Evolutionary conservation across 2,113 vertebrate genomes (phyloP).

Genomic region (Phoenicopterus ruber): DNA sequence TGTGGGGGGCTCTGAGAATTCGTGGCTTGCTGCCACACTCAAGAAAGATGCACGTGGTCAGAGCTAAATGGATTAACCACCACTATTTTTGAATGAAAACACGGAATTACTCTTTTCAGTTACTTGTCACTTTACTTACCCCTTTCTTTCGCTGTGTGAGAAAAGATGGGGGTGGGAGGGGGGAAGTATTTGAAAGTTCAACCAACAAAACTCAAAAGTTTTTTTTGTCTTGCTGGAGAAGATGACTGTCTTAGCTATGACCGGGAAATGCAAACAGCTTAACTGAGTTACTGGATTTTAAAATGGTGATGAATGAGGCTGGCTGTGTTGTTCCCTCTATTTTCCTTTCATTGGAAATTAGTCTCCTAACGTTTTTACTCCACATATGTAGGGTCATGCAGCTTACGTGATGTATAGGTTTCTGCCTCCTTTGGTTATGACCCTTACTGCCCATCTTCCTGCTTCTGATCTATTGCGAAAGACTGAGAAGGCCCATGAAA

Average conservation of each 20-base stretch:
- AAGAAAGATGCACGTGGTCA: background rate
- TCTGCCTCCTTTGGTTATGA: background rate
- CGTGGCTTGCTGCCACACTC: accelerated
- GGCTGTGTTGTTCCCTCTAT: background rate
- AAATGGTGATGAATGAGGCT: background rate
- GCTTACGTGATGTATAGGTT: accelerated
- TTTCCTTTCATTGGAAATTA: background rate
- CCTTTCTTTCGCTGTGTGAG: background rate
- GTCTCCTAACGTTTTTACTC: background rate
- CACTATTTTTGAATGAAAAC: background rate
- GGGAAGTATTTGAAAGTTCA: background rate
- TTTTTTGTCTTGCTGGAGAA: background rate
- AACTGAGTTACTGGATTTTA: background rate
- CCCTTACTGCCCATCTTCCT: background rate
- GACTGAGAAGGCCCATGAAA: background rate
- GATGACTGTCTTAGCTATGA: background rate
- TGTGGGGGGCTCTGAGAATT: background rate
- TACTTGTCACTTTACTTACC: background rate
- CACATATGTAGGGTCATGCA: background rate
- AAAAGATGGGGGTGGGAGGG: background rate
- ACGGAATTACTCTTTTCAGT: background rate
- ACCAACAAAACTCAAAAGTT: background rate
- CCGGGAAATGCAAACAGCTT: background rate
- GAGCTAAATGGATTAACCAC: background rate
- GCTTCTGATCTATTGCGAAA: background rate